These are phyloP conservation scores for Eupithecia centaureata DNA, from an alignment of 2,888 invertebrate species.

Conservation along the genomic window DNA sequence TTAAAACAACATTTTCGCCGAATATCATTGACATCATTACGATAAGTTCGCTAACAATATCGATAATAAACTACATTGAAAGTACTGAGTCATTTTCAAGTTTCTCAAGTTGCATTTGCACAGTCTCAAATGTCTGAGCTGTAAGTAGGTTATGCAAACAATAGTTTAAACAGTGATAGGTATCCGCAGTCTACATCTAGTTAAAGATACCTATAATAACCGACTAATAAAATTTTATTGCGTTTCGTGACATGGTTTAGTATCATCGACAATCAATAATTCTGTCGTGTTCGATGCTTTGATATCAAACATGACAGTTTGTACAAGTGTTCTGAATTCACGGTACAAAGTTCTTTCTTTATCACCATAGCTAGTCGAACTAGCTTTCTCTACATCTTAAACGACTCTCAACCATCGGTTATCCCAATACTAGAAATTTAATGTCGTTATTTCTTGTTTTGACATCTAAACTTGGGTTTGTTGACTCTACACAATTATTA, in stretches of 20 bases:
- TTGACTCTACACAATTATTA: not conserved
- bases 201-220: slow-evolving; percentile 49
- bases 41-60: slow-evolving; percentile 13
- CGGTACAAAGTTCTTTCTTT: slow-evolving; percentile 18
- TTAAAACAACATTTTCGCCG: not conserved
- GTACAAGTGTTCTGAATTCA: slow-evolving; percentile 23
- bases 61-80: slow-evolving; percentile 4
- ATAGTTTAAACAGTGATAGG: slow-evolving; percentile 45
- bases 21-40: slow-evolving; percentile 15
- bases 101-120: slow-evolving; percentile 11
- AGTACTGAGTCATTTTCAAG: slow-evolving; percentile 10
- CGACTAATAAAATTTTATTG: slow-evolving; percentile 67
- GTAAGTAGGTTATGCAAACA: slow-evolving; percentile 46
- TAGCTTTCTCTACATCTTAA: not conserved
- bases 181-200: slow-evolving; percentile 47
- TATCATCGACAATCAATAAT: slow-evolving; percentile 58
- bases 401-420: not conserved
- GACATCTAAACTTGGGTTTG: not conserved
- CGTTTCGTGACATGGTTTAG: slow-evolving; percentile 63
- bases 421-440: not conserved
- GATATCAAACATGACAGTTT: slow-evolving; percentile 21
- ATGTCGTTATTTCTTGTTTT: not conserved
- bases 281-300: slow-evolving; percentile 25
- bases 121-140: slow-evolving; percentile 14
- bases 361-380: not conserved